Base-by-base conservation (phyloP, 2,888 invertebrate genomes). In the Lissocephala sabroskyi region DNA sequence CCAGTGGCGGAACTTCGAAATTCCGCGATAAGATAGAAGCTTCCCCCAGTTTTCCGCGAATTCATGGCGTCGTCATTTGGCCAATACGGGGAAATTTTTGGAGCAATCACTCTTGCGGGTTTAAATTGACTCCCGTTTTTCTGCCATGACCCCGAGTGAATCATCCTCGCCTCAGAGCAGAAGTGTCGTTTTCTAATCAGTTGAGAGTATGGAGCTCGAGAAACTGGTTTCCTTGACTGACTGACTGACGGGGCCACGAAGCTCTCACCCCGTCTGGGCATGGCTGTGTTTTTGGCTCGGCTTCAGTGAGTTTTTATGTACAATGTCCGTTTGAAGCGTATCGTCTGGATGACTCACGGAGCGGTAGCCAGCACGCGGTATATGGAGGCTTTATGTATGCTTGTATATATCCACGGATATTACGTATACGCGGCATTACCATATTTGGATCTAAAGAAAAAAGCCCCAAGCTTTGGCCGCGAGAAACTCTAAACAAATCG, bases 401-500 rank as follows among this genome's bases (percentile, higher is more conserved):
- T 14, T 32, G 11, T 45, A 11, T 33, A 11, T 36, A 40, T 36
- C 10, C 33, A 1, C n/a, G 1, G 9, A 66, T 61, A 65, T 58
- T 66, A 57, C 67, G 62, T 60, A 59, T 73, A 73, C 66, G 70
- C 66, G 75, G 54, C 59, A 56, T 61, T 52, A 52, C 71, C 71
- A 56, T 71, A 73, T 68, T 54, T 73, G 77, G 74, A 41, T 54
- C 46, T 47, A 76, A 62, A 61, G 58, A 47, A 47, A 48, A 55
- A 35, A 53, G 43, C 52, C 59, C 9, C 33, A 43, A 16, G 30
- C 3, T 7, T 5, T 23, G 23, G 14, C 14, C 13, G 35, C 9
- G 16, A 35, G 35, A 13, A 13, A 10, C 32, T 68, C 61, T 52
- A 59, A 66, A 59, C 59, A 70, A 56, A 60, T 67, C 52, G 65